Base-by-base conservation (phyloP, 2,888 invertebrate species). In the Eupithecia pulchellata region DNA sequence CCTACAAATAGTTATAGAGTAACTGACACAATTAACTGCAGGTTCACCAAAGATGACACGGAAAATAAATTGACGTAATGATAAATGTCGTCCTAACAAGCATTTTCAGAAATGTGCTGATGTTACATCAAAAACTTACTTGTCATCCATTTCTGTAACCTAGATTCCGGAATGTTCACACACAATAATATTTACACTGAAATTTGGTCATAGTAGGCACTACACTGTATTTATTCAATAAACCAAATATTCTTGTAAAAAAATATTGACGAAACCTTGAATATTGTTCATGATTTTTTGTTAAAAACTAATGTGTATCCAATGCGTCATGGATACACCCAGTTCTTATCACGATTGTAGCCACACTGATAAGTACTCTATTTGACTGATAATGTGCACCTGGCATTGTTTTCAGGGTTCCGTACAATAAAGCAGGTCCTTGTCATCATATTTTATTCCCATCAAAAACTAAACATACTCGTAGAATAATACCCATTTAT, bases 321-420 rank as follows among this genome's bases (percentile, higher is more conserved):
- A n/a, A 25, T 61, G 34, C 36, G 61, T 61, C 68, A 63, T 57
- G 62, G 73, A 25, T 69, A 77, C 78, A 78, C 78, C 75, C 75
- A 77, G 32, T 55, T 68, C 68, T 78, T 79, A 79, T 78, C 78
- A 73, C 69, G 74, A 71, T 75, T 72, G 64, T 64, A 69, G 66
- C 65, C 9, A 68, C 29, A 67, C 66, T 75, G 78, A 78, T 78
- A 78, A 78, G 52, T 55, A 63, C 57, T 32, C 67, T 62, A 27
- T 58, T 20, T 55, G 69, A 64, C 30, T 60, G 30, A 60, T 52
- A 52, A 25, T 52, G 5, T 52, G 13, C 11, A 52, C 25, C 52
- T 52, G 25, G 25, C 13, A 11, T 52, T 52, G 25, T 25, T 47
- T 47, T 52, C 25, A 52, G 52, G 52, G 52, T 52, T 52, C 25